Evolutionary conservation across 2,888 invertebrate species (phyloP).

Genomic region (Disparrhopalites patrizii): DNA sequence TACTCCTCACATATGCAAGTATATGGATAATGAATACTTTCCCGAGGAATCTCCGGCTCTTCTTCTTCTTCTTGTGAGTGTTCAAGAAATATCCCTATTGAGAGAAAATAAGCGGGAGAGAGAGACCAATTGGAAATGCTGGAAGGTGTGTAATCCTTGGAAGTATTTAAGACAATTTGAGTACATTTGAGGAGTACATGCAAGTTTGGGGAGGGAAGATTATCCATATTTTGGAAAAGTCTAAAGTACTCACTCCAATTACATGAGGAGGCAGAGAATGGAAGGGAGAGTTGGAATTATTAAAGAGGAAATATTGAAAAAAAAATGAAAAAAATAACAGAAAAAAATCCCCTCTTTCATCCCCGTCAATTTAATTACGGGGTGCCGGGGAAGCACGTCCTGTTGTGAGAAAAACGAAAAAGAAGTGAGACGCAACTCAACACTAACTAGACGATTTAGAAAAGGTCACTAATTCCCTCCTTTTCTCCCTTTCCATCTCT

Average conservation of each 20-base stretch:
- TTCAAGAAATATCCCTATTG: neutral
- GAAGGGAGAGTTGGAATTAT: no score
- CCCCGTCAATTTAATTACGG: conserved; percentile 9
- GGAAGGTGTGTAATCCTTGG: neutral
- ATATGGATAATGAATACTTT: no score
- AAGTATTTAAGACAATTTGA: no score
- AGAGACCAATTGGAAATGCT: conserved; percentile 6
- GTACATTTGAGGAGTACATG: no score
- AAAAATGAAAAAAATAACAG: neutral
- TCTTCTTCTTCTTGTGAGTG: neutral
- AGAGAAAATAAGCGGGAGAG: neutral
- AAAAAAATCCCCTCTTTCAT: conserved; percentile 8
- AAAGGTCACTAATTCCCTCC: conserved; percentile 2
- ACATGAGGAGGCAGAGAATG: no score
- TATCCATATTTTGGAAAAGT: no score
- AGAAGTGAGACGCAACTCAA: conserved; percentile 7
- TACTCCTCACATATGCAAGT: no score
- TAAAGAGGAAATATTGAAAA: no score
- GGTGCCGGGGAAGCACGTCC: conserved; percentile 6
- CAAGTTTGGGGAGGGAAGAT: no score
- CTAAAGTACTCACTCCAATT: no score
- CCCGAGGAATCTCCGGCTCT: conserved; percentile 1
- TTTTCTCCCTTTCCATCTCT: no score
- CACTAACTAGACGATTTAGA: conserved; percentile 6
- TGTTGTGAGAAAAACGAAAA: no score